Percentiles rank a stretch among this genome's conserved stretches.
These are phyloP conservation scores for Xiphorhynchus elegans DNA, from an alignment of 2,113 vertebrate genomes.

Conservation along the genomic window DNA sequence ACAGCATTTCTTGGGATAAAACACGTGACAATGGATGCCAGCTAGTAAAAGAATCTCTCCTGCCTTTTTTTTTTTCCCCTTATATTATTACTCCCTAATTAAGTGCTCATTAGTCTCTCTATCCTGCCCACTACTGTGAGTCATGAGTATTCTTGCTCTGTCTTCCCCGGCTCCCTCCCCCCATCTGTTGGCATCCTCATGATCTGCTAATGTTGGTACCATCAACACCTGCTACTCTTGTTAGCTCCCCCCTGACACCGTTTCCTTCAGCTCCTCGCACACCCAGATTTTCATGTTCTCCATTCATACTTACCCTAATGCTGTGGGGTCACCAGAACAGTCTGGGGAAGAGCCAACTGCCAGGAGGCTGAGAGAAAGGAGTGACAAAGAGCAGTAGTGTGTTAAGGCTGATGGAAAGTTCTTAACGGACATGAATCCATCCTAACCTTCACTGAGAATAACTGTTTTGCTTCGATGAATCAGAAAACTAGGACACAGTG, in stretches of 20 bases:
- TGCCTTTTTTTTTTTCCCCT: not conserved
- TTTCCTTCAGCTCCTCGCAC: not conserved
- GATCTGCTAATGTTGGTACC: not conserved
- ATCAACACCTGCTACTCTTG: not conserved
- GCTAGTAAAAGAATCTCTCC: not conserved
- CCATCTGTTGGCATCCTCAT: fast-evolving
- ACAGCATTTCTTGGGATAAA: not conserved
- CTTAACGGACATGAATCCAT: not conserved
- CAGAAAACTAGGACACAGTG: not conserved
- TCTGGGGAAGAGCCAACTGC: not conserved
- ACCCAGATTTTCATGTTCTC: not conserved
- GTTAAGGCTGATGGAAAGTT: not conserved
- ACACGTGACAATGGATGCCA: not conserved
- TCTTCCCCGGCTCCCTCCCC: not conserved
- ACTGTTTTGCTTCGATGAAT: not conserved
- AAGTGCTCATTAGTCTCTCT: not conserved
- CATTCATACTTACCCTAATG: not conserved
- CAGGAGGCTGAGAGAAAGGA: not conserved
- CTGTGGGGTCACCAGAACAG: not conserved
- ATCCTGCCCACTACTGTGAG: not conserved
- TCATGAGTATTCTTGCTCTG: not conserved
- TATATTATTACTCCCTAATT: not conserved
- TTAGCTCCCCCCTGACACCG: not conserved
- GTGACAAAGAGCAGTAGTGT: fast-evolving
- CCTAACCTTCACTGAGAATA: not conserved